These are phyloP conservation scores for Lontra canadensis DNA, from an alignment of 2,113 vertebrate genomes.

Conservation along the genomic window DNA sequence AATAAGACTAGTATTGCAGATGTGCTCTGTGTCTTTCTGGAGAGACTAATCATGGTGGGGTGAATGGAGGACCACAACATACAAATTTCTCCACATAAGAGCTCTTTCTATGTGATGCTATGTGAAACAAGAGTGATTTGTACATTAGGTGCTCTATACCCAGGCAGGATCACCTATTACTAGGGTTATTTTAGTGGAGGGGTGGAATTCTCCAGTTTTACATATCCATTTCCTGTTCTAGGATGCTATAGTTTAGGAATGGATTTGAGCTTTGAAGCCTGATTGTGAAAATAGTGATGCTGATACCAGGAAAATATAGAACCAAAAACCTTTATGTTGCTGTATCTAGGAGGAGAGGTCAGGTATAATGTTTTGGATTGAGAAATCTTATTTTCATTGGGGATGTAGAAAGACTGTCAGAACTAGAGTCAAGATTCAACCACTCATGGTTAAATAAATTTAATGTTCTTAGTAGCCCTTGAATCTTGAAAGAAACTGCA, in stretches of 20 bases:
- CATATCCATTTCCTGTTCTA: background rate
- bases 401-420: background rate
- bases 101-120: background rate
- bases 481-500: background rate
- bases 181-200: background rate
- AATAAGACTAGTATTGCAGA: background rate
- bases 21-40: background rate
- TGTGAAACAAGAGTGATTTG: background rate
- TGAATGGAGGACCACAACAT: background rate
- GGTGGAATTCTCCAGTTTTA: background rate
- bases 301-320: background rate
- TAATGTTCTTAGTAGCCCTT: background rate
- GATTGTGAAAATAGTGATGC: background rate
- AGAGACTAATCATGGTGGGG: background rate
- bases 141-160: background rate
- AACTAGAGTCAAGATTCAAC: background rate
- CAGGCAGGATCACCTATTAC: background rate
- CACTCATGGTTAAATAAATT: background rate
- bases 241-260: too few species aligned
- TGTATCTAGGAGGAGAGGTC: background rate
- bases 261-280: background rate
- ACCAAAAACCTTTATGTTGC: background rate
- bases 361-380: background rate
- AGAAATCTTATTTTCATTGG: background rate
- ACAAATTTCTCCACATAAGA: background rate